These are phyloP conservation scores for Leptopilina drosophilae DNA, from an alignment of 2,888 invertebrate genomes.

Conservation along the genomic window DNA sequence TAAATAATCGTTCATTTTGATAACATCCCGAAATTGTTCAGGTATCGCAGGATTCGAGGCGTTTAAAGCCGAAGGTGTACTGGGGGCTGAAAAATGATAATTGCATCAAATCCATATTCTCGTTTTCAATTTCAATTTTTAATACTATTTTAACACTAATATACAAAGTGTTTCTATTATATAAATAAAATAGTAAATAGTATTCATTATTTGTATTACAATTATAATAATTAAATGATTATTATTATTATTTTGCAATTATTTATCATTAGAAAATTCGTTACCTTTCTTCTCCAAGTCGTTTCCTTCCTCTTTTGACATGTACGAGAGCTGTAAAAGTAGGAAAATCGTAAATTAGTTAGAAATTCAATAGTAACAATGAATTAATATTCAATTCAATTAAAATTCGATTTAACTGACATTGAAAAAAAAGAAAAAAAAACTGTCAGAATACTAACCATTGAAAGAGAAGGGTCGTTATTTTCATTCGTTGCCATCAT, in stretches of 20 bases:
- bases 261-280: too few relatives aligned
- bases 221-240: background rate
- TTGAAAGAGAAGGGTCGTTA: conserved; percentile 70
- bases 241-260: too few relatives aligned
- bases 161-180: too few relatives aligned
- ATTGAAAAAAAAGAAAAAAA: background rate
- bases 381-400: conserved; percentile 3
- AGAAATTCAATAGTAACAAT: background rate
- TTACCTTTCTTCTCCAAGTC: conserved; percentile 74
- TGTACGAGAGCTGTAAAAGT: conserved; percentile 70
- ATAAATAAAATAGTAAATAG: too few relatives aligned
- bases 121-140: too few relatives aligned
- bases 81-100: conserved; percentile 61
- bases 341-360: conserved; percentile 17
- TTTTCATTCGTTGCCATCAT: conserved; percentile 73
- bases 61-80: conserved; percentile 71
- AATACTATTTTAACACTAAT: too few relatives aligned
- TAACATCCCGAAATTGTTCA: conserved; percentile 82
- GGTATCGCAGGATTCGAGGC: conserved; percentile 73
- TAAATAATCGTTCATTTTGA: conserved; percentile 91
- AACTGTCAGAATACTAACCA: conserved; percentile 64
- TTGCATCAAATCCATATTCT: background rate
- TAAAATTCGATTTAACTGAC: conserved; percentile 41
- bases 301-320: conserved; percentile 72
- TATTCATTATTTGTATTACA: too few relatives aligned